These are phyloP conservation scores for Lagenorhynchus albirostris DNA, from an alignment of 2,113 vertebrate species.

Conservation along the genomic window DNA sequence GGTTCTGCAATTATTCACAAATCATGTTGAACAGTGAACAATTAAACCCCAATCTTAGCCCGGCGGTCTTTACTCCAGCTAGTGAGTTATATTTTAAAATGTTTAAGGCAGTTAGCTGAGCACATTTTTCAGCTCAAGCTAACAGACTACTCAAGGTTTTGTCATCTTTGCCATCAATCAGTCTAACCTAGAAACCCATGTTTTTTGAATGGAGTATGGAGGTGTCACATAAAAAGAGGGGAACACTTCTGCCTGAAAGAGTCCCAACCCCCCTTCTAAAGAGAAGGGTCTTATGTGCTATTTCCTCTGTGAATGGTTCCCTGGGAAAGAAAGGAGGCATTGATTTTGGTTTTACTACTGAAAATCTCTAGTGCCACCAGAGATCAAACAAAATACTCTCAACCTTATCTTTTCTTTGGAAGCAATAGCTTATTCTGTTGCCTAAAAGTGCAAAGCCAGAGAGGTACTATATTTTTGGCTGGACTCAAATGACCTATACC, in stretches of 20 bases:
- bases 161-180: conserved; percentile 46
- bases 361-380: conserved; percentile 33
- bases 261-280: not conserved
- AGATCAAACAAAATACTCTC: not conserved
- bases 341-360: not conserved
- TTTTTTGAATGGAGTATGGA: conserved; percentile 14
- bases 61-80: conserved; percentile 54
- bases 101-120: conserved; percentile 56
- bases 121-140: conserved; percentile 32
- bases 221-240: not conserved
- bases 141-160: conserved; percentile 42
- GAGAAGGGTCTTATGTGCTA: not conserved
- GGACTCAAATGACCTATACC: conserved; percentile 36
- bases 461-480: not conserved
- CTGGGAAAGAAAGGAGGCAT: not conserved
- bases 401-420: conserved; percentile 53
- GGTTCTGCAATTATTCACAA: conserved; percentile 71
- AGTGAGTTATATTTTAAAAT: conserved; percentile 67
- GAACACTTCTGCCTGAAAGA: not conserved
- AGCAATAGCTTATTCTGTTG: conserved; percentile 68
- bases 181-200: not conserved
- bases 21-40: conserved; percentile 73
- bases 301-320: not conserved
- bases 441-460: conserved; percentile 58
- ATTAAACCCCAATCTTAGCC: conserved; percentile 76